These are phyloP conservation scores for Zeuzera pyrina DNA, from an alignment of 2,888 invertebrate species.

Conservation along the genomic window DNA sequence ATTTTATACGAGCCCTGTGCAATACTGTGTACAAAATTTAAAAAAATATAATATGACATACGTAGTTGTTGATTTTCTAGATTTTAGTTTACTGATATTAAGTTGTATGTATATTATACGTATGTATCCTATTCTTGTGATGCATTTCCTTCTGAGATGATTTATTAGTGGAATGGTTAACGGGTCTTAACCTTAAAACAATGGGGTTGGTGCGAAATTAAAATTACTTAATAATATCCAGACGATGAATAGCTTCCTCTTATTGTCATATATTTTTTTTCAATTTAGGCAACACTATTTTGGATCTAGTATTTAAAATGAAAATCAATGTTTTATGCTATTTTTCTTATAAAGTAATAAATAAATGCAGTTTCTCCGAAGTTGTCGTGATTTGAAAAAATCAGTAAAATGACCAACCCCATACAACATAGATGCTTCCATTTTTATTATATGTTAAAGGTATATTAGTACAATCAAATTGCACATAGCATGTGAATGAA, in stretches of 20 bases:
- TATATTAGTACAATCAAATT: slow-evolving; percentile 56
- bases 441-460: slow-evolving; percentile 25
- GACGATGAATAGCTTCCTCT: neutral
- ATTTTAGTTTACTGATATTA: slow-evolving; percentile 24
- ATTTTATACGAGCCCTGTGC: slow-evolving; percentile 28
- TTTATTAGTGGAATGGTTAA: slow-evolving; percentile 1
- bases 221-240: neutral
- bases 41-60: too few species aligned
- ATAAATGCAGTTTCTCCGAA: neutral
- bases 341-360: neutral
- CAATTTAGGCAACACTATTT: too few species aligned
- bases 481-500: slow-evolving; percentile 37
- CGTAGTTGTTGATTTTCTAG: slow-evolving; percentile 28
- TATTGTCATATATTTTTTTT: neutral
- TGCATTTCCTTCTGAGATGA: slow-evolving; percentile 33
- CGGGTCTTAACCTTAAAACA: neutral
- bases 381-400: slow-evolving; percentile 9
- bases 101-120: too few species aligned
- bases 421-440: slow-evolving; percentile 34
- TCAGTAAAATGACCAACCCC: slow-evolving; percentile 27
- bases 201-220: slow-evolving; percentile 1
- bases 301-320: too few species aligned
- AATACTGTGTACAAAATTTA: slow-evolving; percentile 30
- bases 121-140: slow-evolving; percentile 21
- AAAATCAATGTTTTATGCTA: too few species aligned